Evolutionary conservation across 92 coral and sea anemone species (phyloP), one percentile per base, ranked within the genome.

Genomic region (Desmophyllum pertusum): DNA sequence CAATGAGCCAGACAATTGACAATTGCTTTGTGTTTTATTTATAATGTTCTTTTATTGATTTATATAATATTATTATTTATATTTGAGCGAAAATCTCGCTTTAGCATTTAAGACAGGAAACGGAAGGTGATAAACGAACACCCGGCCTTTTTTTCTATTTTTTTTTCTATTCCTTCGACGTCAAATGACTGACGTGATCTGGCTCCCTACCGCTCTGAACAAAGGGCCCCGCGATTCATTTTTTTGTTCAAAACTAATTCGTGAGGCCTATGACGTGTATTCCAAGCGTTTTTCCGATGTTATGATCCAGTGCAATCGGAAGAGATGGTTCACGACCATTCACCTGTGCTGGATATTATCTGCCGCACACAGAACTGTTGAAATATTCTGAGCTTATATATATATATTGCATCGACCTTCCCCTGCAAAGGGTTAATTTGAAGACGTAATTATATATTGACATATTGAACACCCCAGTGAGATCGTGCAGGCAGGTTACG

Each of bases 351-450:
- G 84, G 84, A n/a, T 37, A 80, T 70, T 36, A 29, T 68, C 84
- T 35, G 66, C 66, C 45, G 37, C 57, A 45, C 15, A 67, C 84
- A 68, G 67, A 66, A 38, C 84, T 80, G 84, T 68, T 80, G 84
- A 80, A 80, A 80, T 52, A 51, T 69, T 48, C 31, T 1, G 37
- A 43, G 42, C 73, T 46, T 41, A 78, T n/a, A n/a, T n/a, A n/a
- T n/a, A n/a, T n/a, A n/a, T n/a, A n/a, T 29, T 3, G 27, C 2
- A 25, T 4, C 75, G 76, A 68, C 84, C 57, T 51, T 69, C 76
- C 84, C 84, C 84, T 80, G 84, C 84, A 80, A 80, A 68, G 84
- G 84, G 84, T 80, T 80, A 80, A 80, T 80, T 80, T 50, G 36
- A 67, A 68, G 42, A 68, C 13, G 51, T 36, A 38, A 48, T 79